Evolutionary conservation across 2,888 invertebrate genomes (phyloP).

Genomic region (Latrodectus hesperus): DNA sequence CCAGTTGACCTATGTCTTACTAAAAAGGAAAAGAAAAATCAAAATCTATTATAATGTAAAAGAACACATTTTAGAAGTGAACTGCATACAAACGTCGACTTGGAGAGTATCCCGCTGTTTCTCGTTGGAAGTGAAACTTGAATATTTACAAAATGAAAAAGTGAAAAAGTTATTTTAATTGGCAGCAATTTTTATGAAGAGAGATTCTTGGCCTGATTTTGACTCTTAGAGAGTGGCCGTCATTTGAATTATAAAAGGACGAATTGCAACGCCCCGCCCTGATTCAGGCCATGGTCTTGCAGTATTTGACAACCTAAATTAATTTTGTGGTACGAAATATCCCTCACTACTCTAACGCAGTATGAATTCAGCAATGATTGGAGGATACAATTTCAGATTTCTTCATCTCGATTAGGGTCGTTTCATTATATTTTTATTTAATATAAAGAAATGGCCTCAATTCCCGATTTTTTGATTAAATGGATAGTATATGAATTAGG

Average conservation of each 20-base stretch:
- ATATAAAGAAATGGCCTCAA: no score
- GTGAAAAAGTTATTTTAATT: slow-evolving; percentile 40
- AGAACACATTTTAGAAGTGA: neutral
- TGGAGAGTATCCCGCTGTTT: neutral
- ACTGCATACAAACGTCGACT: neutral
- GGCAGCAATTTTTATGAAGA: slow-evolving; percentile 26
- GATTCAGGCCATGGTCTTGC: slow-evolving; percentile 58
- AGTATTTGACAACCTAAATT: slow-evolving; percentile 47
- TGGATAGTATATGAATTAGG: no score
- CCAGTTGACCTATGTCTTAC: no score
- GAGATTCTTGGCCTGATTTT: slow-evolving; percentile 30
- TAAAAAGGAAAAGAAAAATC: no score
- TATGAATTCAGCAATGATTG: slow-evolving; percentile 4
- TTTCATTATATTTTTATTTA: no score
- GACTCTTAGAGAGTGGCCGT: slow-evolving; percentile 12
- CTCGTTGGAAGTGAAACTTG: neutral
- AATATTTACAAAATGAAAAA: slow-evolving; percentile 6
- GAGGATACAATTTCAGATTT: slow-evolving; percentile 8
- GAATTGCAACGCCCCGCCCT: slow-evolving; percentile 32
- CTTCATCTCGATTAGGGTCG: no score
- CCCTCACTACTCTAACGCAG: slow-evolving; percentile 35
- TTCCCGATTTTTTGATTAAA: no score
- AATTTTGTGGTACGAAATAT: slow-evolving; percentile 36
- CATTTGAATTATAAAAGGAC: slow-evolving; percentile 54
- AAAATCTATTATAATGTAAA: neutral